Percentiles rank a stretch among this genome's conserved stretches.
Conservation (phyloP, 2,113 vertebrate species). For the Acanthisitta chloris region DNA sequence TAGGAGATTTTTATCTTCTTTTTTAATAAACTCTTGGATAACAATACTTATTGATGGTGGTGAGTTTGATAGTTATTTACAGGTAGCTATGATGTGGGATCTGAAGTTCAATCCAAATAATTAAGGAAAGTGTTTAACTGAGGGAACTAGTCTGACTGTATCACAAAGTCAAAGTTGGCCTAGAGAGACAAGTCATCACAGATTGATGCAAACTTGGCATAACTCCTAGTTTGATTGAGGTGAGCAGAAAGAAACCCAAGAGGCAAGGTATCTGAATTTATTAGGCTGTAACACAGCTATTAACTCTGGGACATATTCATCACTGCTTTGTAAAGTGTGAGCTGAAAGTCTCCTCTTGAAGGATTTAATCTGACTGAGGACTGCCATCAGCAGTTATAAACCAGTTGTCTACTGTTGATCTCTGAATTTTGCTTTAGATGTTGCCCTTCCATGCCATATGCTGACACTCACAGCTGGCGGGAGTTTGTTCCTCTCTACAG, state of each 20-base stretch:
- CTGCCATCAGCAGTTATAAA: background rate
- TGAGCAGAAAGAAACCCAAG: background rate
- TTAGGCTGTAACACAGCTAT: background rate
- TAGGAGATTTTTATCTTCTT: background rate
- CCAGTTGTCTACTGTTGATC: background rate
- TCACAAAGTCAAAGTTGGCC: background rate
- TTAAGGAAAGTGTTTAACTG: background rate
- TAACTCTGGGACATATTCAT: background rate
- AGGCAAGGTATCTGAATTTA: background rate
- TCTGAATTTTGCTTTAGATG: background rate
- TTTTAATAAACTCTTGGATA: background rate
- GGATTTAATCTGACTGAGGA: background rate
- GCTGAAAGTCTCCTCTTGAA: background rate
- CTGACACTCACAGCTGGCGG: background rate
- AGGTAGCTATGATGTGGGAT: background rate
- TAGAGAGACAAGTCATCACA: background rate
- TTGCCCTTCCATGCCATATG: background rate
- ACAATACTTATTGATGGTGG: background rate
- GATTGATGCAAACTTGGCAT: background rate
- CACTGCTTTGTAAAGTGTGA: background rate
- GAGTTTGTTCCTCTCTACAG: background rate
- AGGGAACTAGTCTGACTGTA: background rate
- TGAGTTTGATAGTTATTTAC: background rate
- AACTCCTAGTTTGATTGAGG: background rate
- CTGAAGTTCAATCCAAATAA: background rate